Percentiles rank a stretch among this genome's conserved stretches.
phyloP scores from a whole-genome alignment of 2,113 vertebrate species.

The Lasiurus borealis region DNA sequence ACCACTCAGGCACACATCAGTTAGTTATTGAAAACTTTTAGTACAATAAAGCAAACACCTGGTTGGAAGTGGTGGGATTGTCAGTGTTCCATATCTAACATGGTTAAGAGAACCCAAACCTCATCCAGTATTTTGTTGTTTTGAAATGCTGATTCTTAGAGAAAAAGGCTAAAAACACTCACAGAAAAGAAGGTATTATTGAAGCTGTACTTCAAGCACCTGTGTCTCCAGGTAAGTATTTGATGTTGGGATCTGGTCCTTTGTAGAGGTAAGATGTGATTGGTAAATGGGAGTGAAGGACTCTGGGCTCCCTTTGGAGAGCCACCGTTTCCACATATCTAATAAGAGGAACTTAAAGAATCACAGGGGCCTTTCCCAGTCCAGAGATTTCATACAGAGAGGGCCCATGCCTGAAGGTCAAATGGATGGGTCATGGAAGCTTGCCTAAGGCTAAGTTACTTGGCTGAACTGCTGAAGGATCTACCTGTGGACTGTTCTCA shows the following conservation, averaged over 20 bases:
- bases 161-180: slow-evolving; percentile 19
- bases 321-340: background rate
- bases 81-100: background rate
- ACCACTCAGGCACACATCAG: slow-evolving; percentile 59
- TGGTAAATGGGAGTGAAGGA: background rate
- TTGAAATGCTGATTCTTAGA: slow-evolving; percentile 51
- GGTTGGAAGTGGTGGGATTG: background rate
- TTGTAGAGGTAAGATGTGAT: background rate
- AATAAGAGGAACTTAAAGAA: background rate
- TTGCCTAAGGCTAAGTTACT: background rate
- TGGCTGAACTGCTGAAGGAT: background rate
- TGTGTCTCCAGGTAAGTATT: background rate
- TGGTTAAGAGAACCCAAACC: background rate
- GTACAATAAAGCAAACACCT: slow-evolving; percentile 71
- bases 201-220: background rate
- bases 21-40: slow-evolving; percentile 69
- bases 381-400: background rate
- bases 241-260: background rate
- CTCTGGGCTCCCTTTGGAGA: background rate
- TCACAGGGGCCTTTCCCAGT: background rate
- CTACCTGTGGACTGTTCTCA: background rate
- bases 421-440: background rate
- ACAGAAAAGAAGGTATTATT: background rate
- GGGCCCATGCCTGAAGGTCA: background rate
- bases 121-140: slow-evolving; percentile 46